A percentile compares a stretch with the other conserved stretches of the same genome.
Conservation (phyloP, 2,113 vertebrate genomes). For the Cisticola juncidis region DNA sequence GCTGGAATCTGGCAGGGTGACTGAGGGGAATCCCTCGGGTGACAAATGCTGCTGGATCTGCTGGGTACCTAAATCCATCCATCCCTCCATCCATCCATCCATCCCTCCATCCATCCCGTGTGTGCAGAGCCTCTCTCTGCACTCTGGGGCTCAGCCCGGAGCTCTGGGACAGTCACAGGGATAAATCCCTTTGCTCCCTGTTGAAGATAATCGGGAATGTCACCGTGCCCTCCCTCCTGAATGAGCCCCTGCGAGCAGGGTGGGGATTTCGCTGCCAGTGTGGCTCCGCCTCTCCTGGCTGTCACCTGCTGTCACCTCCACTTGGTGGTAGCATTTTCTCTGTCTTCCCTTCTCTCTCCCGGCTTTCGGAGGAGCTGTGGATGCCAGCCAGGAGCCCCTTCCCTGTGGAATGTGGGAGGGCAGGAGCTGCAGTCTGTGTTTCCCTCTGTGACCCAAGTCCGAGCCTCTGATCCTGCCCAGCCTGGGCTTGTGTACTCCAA, state of each 20-base stretch:
- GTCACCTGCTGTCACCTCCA: neutral
- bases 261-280: rapidly evolving
- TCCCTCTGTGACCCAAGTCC: neutral
- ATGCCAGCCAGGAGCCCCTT: neutral
- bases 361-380: neutral
- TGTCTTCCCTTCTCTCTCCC: neutral
- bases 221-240: rapidly evolving
- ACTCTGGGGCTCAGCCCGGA: rapidly evolving
- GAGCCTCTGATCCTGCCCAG: neutral
- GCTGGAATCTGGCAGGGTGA: neutral
- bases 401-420: rapidly evolving
- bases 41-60: neutral
- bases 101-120: neutral
- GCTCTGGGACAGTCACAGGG: neutral
- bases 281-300: neutral
- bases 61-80: neutral
- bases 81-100: neutral
- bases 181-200: neutral
- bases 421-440: neutral
- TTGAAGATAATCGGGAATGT: rapidly evolving
- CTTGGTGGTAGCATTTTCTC: constrained; percentile 54
- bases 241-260: rapidly evolving
- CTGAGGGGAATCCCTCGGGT: neutral
- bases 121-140: rapidly evolving
- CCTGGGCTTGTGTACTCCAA: neutral